Percentiles rank a stretch among this genome's conserved stretches.
phyloP scores from a whole-genome alignment of 2,797 vertebrate genomes.

The Sebastes hubbsi region DNA sequence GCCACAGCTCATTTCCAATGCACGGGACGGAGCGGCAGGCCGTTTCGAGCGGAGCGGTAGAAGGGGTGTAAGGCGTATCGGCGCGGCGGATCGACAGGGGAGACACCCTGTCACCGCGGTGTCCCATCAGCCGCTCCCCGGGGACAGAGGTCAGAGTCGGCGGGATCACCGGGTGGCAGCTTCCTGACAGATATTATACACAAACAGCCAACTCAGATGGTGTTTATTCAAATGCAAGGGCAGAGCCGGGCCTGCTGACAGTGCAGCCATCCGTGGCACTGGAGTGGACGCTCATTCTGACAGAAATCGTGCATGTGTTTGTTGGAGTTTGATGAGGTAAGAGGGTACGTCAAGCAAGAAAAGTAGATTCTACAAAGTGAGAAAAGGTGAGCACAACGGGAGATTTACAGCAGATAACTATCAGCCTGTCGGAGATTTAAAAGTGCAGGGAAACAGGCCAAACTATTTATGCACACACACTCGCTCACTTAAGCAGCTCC shows the following conservation, averaged over 20 bases:
- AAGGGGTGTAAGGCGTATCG: constrained; percentile 57
- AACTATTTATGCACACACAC: constrained; percentile 11
- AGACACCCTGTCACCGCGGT: constrained; percentile 71
- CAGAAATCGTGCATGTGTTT: not conserved
- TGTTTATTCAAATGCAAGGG: constrained; percentile 79
- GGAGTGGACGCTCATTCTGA: constrained; percentile 21
- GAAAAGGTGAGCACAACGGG: not conserved
- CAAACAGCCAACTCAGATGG: constrained; percentile 72
- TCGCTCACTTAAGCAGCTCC: constrained; percentile 7
- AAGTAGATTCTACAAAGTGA: not conserved
- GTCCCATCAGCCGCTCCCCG: constrained; percentile 52
- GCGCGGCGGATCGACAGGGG: constrained; percentile 59
- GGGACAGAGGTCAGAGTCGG: constrained; percentile 67
- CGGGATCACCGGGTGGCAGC: constrained; percentile 69
- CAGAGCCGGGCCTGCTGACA: constrained; percentile 66
- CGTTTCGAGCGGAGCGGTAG: constrained; percentile 35
- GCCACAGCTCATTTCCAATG: constrained; percentile 67
- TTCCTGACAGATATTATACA: constrained; percentile 76
- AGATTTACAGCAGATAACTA: not conserved
- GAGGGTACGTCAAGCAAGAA: not conserved
- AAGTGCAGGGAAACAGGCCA: constrained; percentile 8
- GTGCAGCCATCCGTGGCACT: constrained; percentile 69
- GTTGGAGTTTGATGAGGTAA: constrained; percentile 10
- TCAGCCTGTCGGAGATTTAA: not conserved
- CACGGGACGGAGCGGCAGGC: constrained; percentile 25